A percentile compares a stretch with the other conserved stretches of the same genome.
phyloP scores from a whole-genome alignment of 2,113 vertebrate species.

The Pan troglodytes region NHGRI_mPanTro3-v2.1_pri NC_072401.2:20716001-20716500 shows the following conservation, averaged over 20 bases:
- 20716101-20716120: background rate
- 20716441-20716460: background rate
- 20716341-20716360: background rate
- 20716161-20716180: background rate
- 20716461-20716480: background rate
- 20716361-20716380: background rate
- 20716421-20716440: background rate
- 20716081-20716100: background rate
- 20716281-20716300: background rate
- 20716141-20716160: background rate
- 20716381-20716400: background rate
- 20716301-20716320: background rate
- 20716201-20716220: background rate
- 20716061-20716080: background rate
- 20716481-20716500: background rate
- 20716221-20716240: background rate
- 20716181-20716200: background rate
- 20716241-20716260: constrained; percentile 2
- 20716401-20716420: background rate
- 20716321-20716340: background rate
- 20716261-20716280: background rate
- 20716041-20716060: background rate
- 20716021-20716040: background rate
- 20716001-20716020: background rate
- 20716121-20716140: background rate